Percentiles rank a stretch among this genome's conserved stretches.
Conservation (phyloP, 2,888 invertebrate species). For the Seladonia tumulorum region DNA sequence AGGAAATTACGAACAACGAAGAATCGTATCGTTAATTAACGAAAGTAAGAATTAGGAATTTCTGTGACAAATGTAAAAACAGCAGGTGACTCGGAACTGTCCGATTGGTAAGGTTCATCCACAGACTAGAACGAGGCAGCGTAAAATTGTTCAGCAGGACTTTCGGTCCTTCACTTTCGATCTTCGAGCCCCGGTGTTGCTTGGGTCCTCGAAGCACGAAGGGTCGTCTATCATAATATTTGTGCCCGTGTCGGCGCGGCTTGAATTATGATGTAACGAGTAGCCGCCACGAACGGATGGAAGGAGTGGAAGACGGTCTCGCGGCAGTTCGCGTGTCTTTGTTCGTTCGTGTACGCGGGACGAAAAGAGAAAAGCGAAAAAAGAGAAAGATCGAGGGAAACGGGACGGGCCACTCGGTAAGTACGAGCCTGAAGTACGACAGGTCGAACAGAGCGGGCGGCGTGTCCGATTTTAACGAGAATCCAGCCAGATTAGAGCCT, state of each 20-base stretch:
- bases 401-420: slow-evolving; percentile 11
- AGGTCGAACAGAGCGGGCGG: slow-evolving; percentile 37
- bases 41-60: not conserved
- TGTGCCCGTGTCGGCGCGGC: slow-evolving; percentile 75
- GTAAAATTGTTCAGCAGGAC: not conserved
- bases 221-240: slow-evolving; percentile 79
- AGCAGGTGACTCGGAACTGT: not conserved
- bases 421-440: slow-evolving; percentile 67
- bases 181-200: slow-evolving; percentile 16
- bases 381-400: slow-evolving; percentile 19
- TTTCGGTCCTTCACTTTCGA: slow-evolving; percentile 21
- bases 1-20: no score
- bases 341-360: slow-evolving; percentile 13
- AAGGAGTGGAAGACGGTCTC: slow-evolving; percentile 15
- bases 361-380: slow-evolving; percentile 10
- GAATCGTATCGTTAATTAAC: no score
- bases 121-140: not conserved
- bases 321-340: slow-evolving; percentile 3
- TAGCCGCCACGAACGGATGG: slow-evolving; percentile 56
- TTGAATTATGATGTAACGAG: slow-evolving; percentile 77
- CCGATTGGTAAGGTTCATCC: not conserved
- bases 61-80: not conserved
- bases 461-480: slow-evolving; percentile 73
- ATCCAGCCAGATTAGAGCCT: slow-evolving; percentile 60
- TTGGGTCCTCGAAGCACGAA: slow-evolving; percentile 39